Evolutionary conservation across 2,113 vertebrate species (phyloP).

Genomic region (Grantiella picta): DNA sequence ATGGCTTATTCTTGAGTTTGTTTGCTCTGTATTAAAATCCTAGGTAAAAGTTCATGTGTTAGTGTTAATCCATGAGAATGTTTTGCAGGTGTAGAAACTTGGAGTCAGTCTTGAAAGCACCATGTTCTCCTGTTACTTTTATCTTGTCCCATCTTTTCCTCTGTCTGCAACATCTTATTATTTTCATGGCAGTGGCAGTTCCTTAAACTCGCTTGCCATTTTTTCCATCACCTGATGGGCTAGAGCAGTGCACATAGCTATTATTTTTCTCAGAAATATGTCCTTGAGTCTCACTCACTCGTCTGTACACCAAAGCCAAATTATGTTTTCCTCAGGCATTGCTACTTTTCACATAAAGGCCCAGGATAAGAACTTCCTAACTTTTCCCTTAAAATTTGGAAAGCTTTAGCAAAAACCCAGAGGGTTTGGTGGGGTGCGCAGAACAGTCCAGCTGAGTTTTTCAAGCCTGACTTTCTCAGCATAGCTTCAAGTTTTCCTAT

Average conservation of each 20-base stretch:
- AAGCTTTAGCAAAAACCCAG: background rate
- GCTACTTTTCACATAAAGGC: background rate
- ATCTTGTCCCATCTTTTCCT: background rate
- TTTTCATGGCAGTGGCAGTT: background rate
- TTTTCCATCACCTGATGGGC: background rate
- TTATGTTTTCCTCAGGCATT: background rate
- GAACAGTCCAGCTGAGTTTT: background rate
- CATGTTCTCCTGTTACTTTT: background rate
- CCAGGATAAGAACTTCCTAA: background rate
- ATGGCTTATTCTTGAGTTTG: background rate
- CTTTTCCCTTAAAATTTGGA: background rate
- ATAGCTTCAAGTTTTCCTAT: background rate
- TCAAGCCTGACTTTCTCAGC: background rate
- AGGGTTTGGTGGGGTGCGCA: background rate
- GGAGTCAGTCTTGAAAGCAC: slow-evolving; percentile 8
- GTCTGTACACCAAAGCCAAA: background rate
- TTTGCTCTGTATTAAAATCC: background rate
- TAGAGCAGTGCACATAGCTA: background rate
- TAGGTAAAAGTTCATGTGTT: background rate
- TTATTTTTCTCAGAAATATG: background rate
- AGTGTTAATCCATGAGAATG: background rate
- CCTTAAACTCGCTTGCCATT: background rate
- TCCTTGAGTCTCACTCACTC: background rate
- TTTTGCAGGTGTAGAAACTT: slow-evolving; percentile 34
- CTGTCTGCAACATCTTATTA: slow-evolving; percentile 37